phyloP scores from a whole-genome alignment of 2,888 invertebrate genomes.

The Heliothis peltigera region DNA sequence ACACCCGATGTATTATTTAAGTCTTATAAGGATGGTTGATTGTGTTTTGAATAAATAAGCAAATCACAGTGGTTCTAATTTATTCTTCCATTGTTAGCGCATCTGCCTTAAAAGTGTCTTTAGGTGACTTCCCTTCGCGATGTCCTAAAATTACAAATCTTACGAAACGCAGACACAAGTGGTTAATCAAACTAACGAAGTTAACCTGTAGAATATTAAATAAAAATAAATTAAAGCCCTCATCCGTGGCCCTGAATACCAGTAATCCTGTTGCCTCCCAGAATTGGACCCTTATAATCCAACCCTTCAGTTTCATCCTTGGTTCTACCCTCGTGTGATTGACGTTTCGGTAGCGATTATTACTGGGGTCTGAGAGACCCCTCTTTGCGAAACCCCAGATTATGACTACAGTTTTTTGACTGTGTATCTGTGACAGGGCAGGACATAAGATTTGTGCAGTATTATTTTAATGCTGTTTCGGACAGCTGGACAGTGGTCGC shows the following conservation, averaged over 20 bases:
- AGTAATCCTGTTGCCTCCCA: slow-evolving; percentile 81
- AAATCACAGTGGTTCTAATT: background rate
- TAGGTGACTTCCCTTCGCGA: no score
- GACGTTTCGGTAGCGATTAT: slow-evolving; percentile 82
- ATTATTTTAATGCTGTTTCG: slow-evolving; percentile 37
- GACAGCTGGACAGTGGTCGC: slow-evolving; percentile 19
- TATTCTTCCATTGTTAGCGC: background rate
- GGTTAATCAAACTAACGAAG: slow-evolving; percentile 52
- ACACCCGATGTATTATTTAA: background rate
- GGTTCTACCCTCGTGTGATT: slow-evolving; percentile 81
- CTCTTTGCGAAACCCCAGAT: slow-evolving; percentile 70
- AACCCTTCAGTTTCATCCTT: slow-evolving; percentile 84
- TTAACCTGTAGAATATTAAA: slow-evolving; percentile 76
- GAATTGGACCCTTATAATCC: slow-evolving; percentile 88
- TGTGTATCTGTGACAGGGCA: slow-evolving; percentile 50
- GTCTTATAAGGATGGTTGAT: background rate
- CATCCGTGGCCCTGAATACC: slow-evolving; percentile 80
- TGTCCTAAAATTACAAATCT: background rate
- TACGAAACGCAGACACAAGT: slow-evolving; percentile 13
- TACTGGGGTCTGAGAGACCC: slow-evolving; percentile 70
- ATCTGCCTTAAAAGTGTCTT: no score
- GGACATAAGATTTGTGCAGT: slow-evolving; percentile 46
- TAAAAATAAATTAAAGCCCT: slow-evolving; percentile 81
- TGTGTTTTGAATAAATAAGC: background rate
- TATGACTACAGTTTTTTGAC: slow-evolving; percentile 70